Conservation (phyloP, 2,113 vertebrate species). For the Nyctereutes procyonoides region DNA sequence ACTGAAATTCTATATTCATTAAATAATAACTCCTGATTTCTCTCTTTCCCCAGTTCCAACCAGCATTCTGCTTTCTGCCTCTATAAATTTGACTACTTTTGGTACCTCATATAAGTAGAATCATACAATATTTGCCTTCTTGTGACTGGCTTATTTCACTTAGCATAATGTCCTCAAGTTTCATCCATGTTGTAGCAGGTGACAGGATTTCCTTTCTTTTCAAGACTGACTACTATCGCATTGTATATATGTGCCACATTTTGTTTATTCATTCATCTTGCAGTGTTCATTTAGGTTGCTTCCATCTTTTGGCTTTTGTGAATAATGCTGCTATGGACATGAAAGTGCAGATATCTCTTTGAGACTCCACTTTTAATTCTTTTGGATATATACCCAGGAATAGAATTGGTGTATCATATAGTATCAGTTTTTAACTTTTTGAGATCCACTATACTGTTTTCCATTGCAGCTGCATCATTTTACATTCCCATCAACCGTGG, state of each 20-base stretch:
- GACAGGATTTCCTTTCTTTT: constrained; percentile 19
- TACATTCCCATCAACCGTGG: neutral
- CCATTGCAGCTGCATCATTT: neutral
- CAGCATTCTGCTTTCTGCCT: neutral
- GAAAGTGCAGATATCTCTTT: neutral
- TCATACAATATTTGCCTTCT: constrained; percentile 7
- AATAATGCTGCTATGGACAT: neutral
- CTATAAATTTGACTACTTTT: neutral
- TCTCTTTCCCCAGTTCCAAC: neutral
- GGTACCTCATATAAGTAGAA: neutral
- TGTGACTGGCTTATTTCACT: neutral
- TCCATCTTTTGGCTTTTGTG: neutral
- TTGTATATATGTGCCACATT: neutral
- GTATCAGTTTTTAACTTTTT: neutral
- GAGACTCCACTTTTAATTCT: neutral
- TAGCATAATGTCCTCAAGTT: neutral
- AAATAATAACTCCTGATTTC: neutral
- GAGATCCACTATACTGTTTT: neutral
- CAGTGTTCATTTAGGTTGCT: neutral
- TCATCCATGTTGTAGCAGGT: neutral
- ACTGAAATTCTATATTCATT: neutral
- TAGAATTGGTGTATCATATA: neutral
- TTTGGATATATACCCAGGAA: neutral
- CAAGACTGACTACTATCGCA: neutral
- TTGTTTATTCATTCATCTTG: neutral